Base-by-base conservation (phyloP, 2,888 invertebrate genomes). In the Cosmia trapezina region DNA sequence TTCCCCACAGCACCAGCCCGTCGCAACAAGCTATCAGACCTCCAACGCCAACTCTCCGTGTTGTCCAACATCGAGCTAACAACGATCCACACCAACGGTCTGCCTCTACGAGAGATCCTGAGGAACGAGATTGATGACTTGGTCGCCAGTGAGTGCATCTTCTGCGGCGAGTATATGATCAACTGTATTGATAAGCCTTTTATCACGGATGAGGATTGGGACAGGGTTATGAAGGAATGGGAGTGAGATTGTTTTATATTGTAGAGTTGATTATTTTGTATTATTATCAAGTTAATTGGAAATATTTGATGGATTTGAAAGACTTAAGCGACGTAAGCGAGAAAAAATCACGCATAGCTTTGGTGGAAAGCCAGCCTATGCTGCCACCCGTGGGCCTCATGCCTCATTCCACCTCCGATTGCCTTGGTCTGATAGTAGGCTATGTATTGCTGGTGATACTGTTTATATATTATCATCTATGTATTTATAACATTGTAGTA, bases 131-230 rank as follows among this genome's bases (percentile, higher is more conserved):
- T 99, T 51, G 99, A 99, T 93, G 98, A 98, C 88, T 97, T 99
- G 4, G 96, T 99, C 2, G 99, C 99, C 1, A 97, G 97, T 0
- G 99, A 99, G 94, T 99, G 99, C 92, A 96, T 99, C 8, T 99
- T 98, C 94, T 99, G 99, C 91, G 99, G 99, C 5, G 98, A 99
- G 84, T 97, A 97, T 87, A 98, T 99, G 98, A 99, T 99, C 88
- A 97, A 98, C 83, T 97, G 98, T 59, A 98, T 99, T 73, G 99
- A 99, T 92, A 97, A 98, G 87, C 98, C 99, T 2, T 99, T 99
- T 91, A 98, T 99, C 59, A 97, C 97, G 19, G 98, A 98, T 76
- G 97, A 97, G 70, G 98, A 98, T 80, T 98, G 98, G 96, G 98
- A 98, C 73, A 95, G 96, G 80, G 97, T 98, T 17, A 97, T 98